Conservation (phyloP, 2,888 invertebrate species). For the Junonia oenone region DNA sequence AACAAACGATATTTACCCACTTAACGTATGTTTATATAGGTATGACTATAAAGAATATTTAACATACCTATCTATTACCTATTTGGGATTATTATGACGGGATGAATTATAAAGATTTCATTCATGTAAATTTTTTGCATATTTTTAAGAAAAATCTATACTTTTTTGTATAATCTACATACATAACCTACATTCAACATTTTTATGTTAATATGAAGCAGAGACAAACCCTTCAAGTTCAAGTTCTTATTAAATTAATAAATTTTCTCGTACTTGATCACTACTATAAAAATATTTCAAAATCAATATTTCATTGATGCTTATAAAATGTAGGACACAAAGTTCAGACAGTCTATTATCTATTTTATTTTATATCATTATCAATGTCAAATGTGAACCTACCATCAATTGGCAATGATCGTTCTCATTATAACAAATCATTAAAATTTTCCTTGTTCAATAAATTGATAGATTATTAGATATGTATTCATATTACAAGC, state of each 20-base stretch:
- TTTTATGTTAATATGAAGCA: too few relatives aligned
- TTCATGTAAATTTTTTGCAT: too few relatives aligned
- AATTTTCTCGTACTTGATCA: neutral
- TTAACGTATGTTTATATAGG: too few relatives aligned
- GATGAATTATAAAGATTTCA: too few relatives aligned
- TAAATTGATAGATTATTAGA: neutral
- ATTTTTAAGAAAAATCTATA: too few relatives aligned
- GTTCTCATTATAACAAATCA: slow-evolving; percentile 7
- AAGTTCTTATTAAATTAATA: neutral
- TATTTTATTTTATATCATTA: neutral
- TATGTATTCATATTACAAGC: neutral
- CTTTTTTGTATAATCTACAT: too few relatives aligned
- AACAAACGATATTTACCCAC: too few relatives aligned
- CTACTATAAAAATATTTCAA: neutral
- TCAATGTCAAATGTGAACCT: neutral
- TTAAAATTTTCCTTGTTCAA: neutral
- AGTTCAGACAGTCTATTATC: neutral
- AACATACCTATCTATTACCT: too few relatives aligned
- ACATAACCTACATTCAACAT: too few relatives aligned
- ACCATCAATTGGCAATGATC: slow-evolving; percentile 11
- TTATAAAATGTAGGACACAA: neutral
- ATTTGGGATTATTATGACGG: too few relatives aligned
- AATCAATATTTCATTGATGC: neutral
- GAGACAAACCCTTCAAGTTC: too few relatives aligned
- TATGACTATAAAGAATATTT: too few relatives aligned